Evolutionary conservation across 2,888 invertebrate genomes (phyloP).

Genomic region (Lochmaea crataegi): DNA sequence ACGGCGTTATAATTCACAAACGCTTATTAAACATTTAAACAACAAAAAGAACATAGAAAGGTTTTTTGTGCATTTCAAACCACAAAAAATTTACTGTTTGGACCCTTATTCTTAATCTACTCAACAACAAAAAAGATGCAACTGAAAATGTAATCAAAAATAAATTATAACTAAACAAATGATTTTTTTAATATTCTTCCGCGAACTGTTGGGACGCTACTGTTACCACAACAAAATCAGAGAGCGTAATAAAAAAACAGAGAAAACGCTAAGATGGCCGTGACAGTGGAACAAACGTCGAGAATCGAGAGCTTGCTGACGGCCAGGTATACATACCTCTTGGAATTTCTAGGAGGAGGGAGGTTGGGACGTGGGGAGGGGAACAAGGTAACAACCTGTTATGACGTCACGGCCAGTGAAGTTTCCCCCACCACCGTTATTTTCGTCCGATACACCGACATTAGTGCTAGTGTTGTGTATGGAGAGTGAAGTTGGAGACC

Average conservation of each 20-base stretch:
- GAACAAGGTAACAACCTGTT: slow-evolving; percentile 65
- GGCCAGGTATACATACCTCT: slow-evolving; percentile 59
- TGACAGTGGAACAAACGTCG: slow-evolving; percentile 61
- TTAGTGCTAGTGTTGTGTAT: slow-evolving; percentile 47
- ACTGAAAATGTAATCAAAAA: no score
- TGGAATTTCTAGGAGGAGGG: slow-evolving; percentile 57
- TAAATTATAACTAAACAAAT: no score
- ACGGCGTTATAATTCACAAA: no score
- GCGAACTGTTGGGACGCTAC: slow-evolving; percentile 13
- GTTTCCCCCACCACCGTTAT: slow-evolving; percentile 48
- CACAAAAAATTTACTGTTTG: no score
- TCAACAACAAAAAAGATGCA: no score
- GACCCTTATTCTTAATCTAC: no score
- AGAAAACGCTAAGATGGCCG: slow-evolving; percentile 60
- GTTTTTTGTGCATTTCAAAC: no score
- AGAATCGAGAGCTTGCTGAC: slow-evolving; percentile 41
- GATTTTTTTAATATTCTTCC: no score
- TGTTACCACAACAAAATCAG: slow-evolving; percentile 43
- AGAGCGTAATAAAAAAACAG: slow-evolving; percentile 38
- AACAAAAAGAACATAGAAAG: no score
- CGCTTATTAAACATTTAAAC: no score
- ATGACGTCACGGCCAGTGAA: slow-evolving; percentile 62
- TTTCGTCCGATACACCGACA: slow-evolving; percentile 37
- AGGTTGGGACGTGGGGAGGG: slow-evolving; percentile 28
- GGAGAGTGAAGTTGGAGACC: slow-evolving; percentile 43